These are phyloP conservation scores for Capreolus pygargus DNA, from an alignment of 2,113 vertebrate species.

Conservation along the genomic window DNA sequence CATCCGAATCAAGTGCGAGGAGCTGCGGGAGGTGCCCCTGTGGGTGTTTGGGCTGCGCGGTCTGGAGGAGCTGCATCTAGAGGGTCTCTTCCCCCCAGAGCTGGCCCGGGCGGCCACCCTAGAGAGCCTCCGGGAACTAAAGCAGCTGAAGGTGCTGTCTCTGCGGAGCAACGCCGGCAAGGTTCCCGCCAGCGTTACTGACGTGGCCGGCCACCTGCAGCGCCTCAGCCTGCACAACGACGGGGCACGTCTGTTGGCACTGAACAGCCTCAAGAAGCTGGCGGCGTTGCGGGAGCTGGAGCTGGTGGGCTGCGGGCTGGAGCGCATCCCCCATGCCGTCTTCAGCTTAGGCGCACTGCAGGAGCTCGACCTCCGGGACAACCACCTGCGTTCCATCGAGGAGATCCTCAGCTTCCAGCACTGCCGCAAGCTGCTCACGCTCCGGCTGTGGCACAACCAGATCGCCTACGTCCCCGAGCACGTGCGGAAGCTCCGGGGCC, in stretches of 20 bases:
- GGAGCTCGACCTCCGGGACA: conserved; percentile 89
- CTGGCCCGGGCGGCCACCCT: conserved; percentile 80
- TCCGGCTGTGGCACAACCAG: conserved; percentile 90
- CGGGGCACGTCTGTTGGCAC: conserved; percentile 83
- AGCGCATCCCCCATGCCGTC: conserved; percentile 90
- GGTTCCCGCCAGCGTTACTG: conserved; percentile 84
- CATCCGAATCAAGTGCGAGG: conserved; percentile 84
- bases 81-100: conserved; percentile 84
- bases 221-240: conserved; percentile 86
- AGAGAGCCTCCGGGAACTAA: conserved; percentile 87
- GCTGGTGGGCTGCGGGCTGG: conserved; percentile 86
- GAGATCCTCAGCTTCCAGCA: conserved; percentile 93
- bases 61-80: conserved; percentile 89
- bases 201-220: conserved; percentile 85
- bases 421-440: conserved; percentile 85
- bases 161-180: conserved; percentile 86
- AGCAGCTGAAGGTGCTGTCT: conserved; percentile 84
- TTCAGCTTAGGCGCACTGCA: conserved; percentile 89
- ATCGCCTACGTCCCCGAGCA: conserved; percentile 90
- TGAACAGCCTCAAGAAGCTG: conserved; percentile 90
- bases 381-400: conserved; percentile 89
- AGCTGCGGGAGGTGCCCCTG: conserved; percentile 84
- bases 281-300: conserved; percentile 82
- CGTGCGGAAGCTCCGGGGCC: conserved; percentile 84
- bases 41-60: conserved; percentile 88